These are phyloP conservation scores for Lagocephalus sceleratus DNA, from an alignment of 2,797 vertebrate species.

Conservation along the genomic window DNA sequence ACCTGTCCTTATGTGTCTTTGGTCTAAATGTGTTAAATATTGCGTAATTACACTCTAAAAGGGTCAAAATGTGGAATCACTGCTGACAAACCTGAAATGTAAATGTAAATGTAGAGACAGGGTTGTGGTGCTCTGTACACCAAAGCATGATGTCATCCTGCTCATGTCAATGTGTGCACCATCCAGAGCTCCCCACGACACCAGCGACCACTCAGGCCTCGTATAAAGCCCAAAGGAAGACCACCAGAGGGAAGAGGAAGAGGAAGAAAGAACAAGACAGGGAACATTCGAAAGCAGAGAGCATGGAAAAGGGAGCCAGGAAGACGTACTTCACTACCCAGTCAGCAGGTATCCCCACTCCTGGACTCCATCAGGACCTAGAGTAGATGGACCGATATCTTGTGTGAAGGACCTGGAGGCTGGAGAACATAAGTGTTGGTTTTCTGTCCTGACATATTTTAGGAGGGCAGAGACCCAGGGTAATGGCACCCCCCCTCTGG, in stretches of 20 bases:
- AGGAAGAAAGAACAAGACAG: constrained; percentile 72
- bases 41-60: no score
- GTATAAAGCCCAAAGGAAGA: constrained; percentile 49
- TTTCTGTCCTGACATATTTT: constrained; percentile 57
- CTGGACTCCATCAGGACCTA: no score
- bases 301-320: constrained; percentile 55
- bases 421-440: constrained; percentile 31
- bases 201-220: constrained; percentile 33
- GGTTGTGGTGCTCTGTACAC: no score
- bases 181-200: constrained; percentile 49
- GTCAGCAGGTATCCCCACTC: constrained; percentile 55
- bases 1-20: no score
- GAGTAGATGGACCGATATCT: no score
- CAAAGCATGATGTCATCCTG: background rate
- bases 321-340: constrained; percentile 55
- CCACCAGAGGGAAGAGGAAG: constrained; percentile 68
- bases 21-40: no score
- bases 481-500: constrained; percentile 52
- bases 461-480: constrained; percentile 25
- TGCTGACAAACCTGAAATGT: no score
- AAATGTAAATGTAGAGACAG: no score
- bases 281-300: constrained; percentile 53
- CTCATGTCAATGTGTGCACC: constrained; percentile 8
- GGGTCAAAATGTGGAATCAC: no score
- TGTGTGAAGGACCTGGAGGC: constrained; percentile 8